phyloP scores from a whole-genome alignment of 2,113 vertebrate genomes.

The Girardinichthys multiradiatus region DNA sequence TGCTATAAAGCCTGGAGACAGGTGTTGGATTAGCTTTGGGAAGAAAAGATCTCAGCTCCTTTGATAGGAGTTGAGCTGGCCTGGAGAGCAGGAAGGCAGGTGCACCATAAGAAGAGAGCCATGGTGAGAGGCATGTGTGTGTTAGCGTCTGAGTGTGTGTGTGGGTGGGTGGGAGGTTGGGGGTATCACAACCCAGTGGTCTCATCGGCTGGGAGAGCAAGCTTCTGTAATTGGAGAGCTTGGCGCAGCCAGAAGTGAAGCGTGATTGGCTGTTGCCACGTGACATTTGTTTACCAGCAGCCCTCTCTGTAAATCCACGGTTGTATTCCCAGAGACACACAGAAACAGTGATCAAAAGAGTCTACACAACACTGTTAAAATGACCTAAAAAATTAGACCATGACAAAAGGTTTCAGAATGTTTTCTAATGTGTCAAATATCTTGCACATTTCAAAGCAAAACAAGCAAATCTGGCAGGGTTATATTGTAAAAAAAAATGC shows the following conservation, averaged over 20 bases:
- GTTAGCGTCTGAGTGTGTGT: slow-evolving; percentile 13
- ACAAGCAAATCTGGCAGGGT: too few relatives aligned
- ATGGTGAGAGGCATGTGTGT: slow-evolving; percentile 18
- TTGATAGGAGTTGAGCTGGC: slow-evolving; percentile 77
- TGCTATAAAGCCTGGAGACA: slow-evolving; percentile 74
- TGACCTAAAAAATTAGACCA: neutral
- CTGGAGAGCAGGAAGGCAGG: slow-evolving; percentile 75
- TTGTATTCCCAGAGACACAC: slow-evolving; percentile 18
- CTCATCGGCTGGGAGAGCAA: slow-evolving; percentile 63
- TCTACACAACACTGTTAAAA: neutral
- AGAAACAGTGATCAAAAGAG: slow-evolving; percentile 6
- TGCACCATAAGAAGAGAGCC: slow-evolving; percentile 63
- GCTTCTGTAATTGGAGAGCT: slow-evolving; percentile 76
- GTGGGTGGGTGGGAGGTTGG: neutral
- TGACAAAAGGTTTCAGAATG: too few relatives aligned
- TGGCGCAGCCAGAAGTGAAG: slow-evolving; percentile 62
- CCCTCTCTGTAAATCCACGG: slow-evolving; percentile 37
- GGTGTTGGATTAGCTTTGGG: slow-evolving; percentile 81
- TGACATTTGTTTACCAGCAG: slow-evolving; percentile 66
- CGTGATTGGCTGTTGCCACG: slow-evolving; percentile 67
- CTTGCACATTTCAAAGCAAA: too few relatives aligned
- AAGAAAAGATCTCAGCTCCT: slow-evolving; percentile 76
- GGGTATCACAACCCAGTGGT: slow-evolving; percentile 69
- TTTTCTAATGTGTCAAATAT: too few relatives aligned
- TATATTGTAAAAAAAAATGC: too few relatives aligned